Conservation (phyloP, 2,113 vertebrate genomes). For the Ceyx margarethae region DNA sequence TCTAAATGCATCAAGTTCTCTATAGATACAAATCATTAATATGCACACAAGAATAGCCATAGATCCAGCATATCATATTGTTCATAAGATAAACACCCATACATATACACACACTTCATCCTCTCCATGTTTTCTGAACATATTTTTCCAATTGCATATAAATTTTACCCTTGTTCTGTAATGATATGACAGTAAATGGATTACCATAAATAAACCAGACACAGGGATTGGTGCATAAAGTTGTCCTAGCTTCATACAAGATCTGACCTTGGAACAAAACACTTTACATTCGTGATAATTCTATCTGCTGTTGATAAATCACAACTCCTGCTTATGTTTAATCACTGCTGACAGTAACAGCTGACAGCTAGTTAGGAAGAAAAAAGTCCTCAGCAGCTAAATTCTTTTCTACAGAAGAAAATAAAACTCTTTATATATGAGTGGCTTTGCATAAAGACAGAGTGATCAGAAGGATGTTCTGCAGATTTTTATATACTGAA, state of each 20-base stretch:
- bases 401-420: slow-evolving; percentile 21
- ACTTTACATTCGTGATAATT: slow-evolving; percentile 62
- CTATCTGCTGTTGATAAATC: slow-evolving; percentile 73
- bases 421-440: slow-evolving; percentile 10
- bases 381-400: slow-evolving; percentile 38
- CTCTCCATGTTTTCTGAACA: not conserved
- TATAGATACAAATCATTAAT: not conserved
- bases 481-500: slow-evolving; percentile 31
- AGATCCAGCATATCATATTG: not conserved
- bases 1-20: not conserved
- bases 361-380: slow-evolving; percentile 68
- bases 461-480: slow-evolving; percentile 43
- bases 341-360: slow-evolving; percentile 73
- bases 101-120: not conserved
- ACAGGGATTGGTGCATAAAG: slow-evolving; percentile 32
- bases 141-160: slow-evolving; percentile 22
- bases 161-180: slow-evolving; percentile 30
- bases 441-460: slow-evolving; percentile 40
- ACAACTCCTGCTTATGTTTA: slow-evolving; percentile 71
- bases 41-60: not conserved
- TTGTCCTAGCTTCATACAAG: slow-evolving; percentile 47
- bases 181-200: slow-evolving; percentile 44
- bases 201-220: slow-evolving; percentile 61
- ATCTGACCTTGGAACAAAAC: slow-evolving; percentile 70
- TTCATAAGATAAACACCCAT: not conserved